Evolutionary conservation across 2,113 vertebrate genomes (phyloP).

Genomic region (Dasyprocta punctata): DNA sequence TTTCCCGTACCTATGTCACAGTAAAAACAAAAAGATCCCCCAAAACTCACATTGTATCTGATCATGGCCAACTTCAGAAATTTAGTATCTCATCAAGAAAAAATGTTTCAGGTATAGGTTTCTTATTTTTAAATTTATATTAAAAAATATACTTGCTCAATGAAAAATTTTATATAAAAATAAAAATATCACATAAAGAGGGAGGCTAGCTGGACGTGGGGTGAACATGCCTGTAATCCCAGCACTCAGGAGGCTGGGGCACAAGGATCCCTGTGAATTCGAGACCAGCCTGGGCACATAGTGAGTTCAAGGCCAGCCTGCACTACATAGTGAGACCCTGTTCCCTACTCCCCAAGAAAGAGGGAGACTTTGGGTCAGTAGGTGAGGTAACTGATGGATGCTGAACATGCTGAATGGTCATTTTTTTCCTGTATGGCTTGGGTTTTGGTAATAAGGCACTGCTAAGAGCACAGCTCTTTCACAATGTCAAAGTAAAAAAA

Average conservation of each 20-base stretch:
- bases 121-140: not conserved
- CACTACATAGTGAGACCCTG: not conserved
- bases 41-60: not conserved
- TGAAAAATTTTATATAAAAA: not conserved
- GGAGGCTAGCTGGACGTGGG: not conserved
- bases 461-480: not conserved
- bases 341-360: not conserved
- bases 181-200: not conserved
- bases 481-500: not conserved
- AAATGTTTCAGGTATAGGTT: not conserved
- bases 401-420: not conserved
- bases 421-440: not conserved
- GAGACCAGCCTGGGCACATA: not conserved
- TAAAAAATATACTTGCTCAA: slow-evolving; percentile 11
- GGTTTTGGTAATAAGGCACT: not conserved
- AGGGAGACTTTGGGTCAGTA: not conserved
- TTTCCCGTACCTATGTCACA: not conserved
- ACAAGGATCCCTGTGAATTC: not conserved
- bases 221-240: not conserved
- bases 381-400: not conserved
- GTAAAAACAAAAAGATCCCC: not conserved
- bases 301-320: not conserved
- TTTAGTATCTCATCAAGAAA: not conserved
- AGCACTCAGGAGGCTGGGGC: not conserved
- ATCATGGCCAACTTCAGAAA: not conserved